Evolutionary conservation across 2,113 vertebrate species (phyloP), one percentile per base, ranked within the genome.

Genomic region (Myrmophylax atrothorax): DNA sequence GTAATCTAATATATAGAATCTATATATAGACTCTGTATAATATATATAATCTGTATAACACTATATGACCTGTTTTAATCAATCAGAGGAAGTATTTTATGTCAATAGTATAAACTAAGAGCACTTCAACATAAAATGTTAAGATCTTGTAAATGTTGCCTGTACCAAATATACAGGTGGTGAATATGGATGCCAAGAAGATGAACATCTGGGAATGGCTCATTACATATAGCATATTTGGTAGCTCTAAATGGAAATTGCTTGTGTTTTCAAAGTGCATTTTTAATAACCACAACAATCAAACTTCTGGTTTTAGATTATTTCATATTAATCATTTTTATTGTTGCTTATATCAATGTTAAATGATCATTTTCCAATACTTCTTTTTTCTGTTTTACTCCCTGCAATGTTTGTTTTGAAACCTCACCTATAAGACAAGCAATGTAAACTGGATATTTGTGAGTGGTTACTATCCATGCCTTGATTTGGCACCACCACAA

Each of bases 191-290:
- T 82, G 62, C n/a, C 55, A 84, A 50, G 23, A 64, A 78, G 64
- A 79, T 35, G 33, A 89, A 70, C 33, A 63, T 24, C 60, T 70
- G 33, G 31, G 20, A 83, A 50, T 81, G 23, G 7, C 46, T 28
- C 33, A 18, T 68, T 79, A 40, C 5, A 29, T 49, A 16, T 3
- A 89, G 47, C 23, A 55, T 66, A 20, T 67, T 74, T 74, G 14
- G 16, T 85, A 84, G n/a, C 9, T 55, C 23, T 44, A 1, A 28
- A 8, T 40, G 74, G 70, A 63, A 92, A 58, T 31, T 40, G 8
- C 88, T 86, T 77, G 40, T 83, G 37, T 59, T 95, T 94, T 88
- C 44, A 80, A 85, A 78, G 74, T 76, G 68, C n/a, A 37, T 74
- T 89, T 89, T 89, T 78, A 75, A 74, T 78, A 94, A 56, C 12